Conservation (phyloP, 2,113 vertebrate genomes). For the Xenus cinereus region DNA sequence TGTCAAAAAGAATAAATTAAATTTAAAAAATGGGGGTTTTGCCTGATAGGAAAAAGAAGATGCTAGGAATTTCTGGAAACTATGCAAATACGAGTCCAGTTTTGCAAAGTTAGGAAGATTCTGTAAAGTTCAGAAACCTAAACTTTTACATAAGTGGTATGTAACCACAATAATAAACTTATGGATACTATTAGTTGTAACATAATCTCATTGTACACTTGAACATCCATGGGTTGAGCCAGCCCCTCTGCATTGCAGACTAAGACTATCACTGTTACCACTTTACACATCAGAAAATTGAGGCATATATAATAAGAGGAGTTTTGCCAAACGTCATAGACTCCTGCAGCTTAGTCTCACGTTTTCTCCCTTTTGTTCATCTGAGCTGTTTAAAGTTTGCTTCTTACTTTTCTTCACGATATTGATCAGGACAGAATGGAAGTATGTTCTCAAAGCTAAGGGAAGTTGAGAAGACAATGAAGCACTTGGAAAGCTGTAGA, state of each 20-base stretch:
- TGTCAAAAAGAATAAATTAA: background rate
- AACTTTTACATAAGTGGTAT: background rate
- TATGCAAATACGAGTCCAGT: background rate
- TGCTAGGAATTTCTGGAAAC: background rate
- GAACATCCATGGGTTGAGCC: background rate
- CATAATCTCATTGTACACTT: background rate
- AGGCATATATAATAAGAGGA: background rate
- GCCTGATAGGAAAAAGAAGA: background rate
- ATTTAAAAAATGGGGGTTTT: background rate
- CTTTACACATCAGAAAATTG: background rate
- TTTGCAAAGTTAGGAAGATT: background rate
- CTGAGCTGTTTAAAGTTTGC: conserved; percentile 12
- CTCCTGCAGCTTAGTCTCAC: background rate
- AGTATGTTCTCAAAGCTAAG: conserved; percentile 16
- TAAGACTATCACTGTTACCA: background rate
- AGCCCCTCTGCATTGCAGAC: background rate
- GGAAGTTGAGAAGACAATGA: conserved; percentile 62
- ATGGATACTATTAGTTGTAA: background rate
- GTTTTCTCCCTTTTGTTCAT: background rate
- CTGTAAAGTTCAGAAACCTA: background rate
- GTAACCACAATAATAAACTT: background rate
- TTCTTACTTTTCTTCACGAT: background rate
- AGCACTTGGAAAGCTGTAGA: conserved; percentile 54
- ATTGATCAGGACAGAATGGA: conserved; percentile 12
- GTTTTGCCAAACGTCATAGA: background rate